Percentiles rank a stretch among this genome's conserved stretches.
Conservation (phyloP, 2,888 invertebrate genomes). For the Pasiphila rectangulata region DNA sequence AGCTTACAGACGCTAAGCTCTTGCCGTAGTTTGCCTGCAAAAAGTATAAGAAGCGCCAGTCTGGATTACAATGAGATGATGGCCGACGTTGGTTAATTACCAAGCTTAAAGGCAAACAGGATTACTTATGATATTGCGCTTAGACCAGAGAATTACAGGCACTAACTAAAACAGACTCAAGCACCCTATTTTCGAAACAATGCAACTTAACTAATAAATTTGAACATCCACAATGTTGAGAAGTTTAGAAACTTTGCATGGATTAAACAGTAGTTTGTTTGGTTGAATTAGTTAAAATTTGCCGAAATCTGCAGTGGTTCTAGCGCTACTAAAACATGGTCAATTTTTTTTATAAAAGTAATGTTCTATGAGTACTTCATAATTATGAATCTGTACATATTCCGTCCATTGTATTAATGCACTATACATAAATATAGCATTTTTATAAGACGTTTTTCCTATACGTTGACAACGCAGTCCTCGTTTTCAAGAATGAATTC, state of each 20-base stretch:
- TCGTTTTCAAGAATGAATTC: no score
- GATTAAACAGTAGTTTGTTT: background rate
- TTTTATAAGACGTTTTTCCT: no score
- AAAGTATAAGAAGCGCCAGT: slow-evolving; percentile 49
- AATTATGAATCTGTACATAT: no score
- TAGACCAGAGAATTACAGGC: no score
- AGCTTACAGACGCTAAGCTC: slow-evolving; percentile 56
- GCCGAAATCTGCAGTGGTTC: no score
- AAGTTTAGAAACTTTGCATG: background rate
- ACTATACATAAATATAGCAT: no score
- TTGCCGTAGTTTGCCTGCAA: slow-evolving; percentile 49
- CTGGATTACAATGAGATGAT: slow-evolving; percentile 49
- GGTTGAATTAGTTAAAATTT: background rate
- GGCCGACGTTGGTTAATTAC: slow-evolving; percentile 38
- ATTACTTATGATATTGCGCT: no score
- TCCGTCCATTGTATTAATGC: no score
- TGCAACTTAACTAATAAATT: background rate
- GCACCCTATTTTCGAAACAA: background rate
- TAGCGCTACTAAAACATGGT: no score
- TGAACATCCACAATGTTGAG: background rate
- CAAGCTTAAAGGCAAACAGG: slow-evolving; percentile 10
- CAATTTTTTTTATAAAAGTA: no score
- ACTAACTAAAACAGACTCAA: background rate
- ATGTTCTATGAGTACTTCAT: no score
- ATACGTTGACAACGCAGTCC: no score